Percentiles rank a stretch among this genome's conserved stretches.
phyloP scores from a whole-genome alignment of 2,888 invertebrate species.

The Lamproptera curius region DNA sequence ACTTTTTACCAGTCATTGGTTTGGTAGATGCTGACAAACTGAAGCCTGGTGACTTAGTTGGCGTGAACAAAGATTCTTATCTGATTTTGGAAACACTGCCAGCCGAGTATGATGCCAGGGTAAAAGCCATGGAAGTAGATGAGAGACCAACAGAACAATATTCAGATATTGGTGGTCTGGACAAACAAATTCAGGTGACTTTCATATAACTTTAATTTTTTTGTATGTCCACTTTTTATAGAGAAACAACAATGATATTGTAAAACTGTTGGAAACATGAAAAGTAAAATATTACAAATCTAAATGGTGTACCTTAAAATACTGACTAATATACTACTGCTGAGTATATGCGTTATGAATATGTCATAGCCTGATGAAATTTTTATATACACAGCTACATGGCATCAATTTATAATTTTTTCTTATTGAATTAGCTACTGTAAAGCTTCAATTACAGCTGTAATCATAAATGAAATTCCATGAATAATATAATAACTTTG shows the following conservation, averaged over 20 bases:
- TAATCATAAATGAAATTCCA: no score
- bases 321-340: no score
- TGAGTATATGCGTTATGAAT: no score
- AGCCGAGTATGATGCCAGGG: constrained; percentile 97
- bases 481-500: no score
- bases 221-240: no score
- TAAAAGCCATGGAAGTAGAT: constrained; percentile 99
- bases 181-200: constrained; percentile 94
- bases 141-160: constrained; percentile 99
- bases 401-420: no score
- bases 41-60: constrained; percentile 97
- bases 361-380: no score
- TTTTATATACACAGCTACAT: no score
- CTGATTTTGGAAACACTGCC: constrained; percentile 97
- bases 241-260: not conserved
- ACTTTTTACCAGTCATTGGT: constrained; percentile 99
- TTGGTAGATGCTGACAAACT: constrained; percentile 98
- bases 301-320: not conserved
- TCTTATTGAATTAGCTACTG: no score
- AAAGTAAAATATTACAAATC: not conserved
- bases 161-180: constrained; percentile 99
- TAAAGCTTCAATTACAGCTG: no score
- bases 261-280: not conserved
- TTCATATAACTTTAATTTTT: not conserved
- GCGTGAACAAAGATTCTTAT: constrained; percentile 98